Base-by-base conservation (phyloP, 2,888 invertebrate species). In the Beris morrisii region DNA sequence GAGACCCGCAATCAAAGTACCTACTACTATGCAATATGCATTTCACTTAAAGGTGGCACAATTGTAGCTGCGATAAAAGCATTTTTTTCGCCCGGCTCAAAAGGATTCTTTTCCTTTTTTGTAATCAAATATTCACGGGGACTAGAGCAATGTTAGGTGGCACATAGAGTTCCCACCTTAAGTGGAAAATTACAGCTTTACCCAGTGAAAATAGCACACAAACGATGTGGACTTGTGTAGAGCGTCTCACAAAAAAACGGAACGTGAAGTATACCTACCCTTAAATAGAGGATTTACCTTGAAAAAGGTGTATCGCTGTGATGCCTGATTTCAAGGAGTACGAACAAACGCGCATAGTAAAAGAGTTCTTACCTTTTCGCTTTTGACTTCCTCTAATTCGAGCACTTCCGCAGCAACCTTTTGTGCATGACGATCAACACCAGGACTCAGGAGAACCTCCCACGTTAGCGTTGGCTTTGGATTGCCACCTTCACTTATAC, bases 401-500 rank as follows among this genome's bases (percentile, higher is more conserved):
- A 81, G 73, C 28, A 81, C 81, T 69, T 81, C 84, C 44, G 84
- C 75, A 0, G 86, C 84, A 38, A 81, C 78, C 70, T 81, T 84
- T 71, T 76, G 86, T 72, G 70, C 82, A 83, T 84, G 78, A 73
- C 88, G 77, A 80, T 87, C 83, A 76, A 86, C 83, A 69, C 87
- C 83, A 74, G 87, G 84, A 72, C 80, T 81, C 5, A 81, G 73
- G 31, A 81, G 68, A 22, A 81, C 79, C 65, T 81, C 81, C 81
- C 81, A 81, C 38, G 78, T 80, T 30, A 81, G 74, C 48, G 86
- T 83, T 15, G 89, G 88, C 38, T 86, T 86, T 0, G 90, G 90
- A 74, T 89, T 86, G 53, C 88, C 88, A 79, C 93, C 93, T 80
- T 93, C 93, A 69, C 91, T 92, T n/a, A 92, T 88, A 76, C 94